Base-by-base conservation (phyloP, 1,140 invertebrate genomes). In the Euwallacea fornicatus region DNA sequence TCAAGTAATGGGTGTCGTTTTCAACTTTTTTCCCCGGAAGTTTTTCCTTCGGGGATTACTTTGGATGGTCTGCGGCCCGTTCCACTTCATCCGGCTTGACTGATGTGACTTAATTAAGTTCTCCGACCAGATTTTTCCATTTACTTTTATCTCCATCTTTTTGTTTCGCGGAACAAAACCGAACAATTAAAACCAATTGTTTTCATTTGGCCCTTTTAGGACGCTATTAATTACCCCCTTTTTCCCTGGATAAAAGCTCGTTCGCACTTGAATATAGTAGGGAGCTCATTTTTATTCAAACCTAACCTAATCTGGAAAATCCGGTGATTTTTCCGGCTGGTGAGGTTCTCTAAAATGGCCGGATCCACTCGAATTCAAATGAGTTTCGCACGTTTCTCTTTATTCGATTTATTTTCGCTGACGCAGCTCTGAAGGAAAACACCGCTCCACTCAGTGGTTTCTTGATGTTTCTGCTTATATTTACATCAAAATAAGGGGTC, bases 181-280 rank as follows among this genome's bases (percentile, higher is more conserved):
- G 9, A 59, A n/a, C 56, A 68, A 68, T 68, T 68, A 68, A 68
- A 68, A 60, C 13, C 66, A 68, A 68, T 68, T 68, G 56, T 68
- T 68, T 68, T 68, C 66, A 50, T 60, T 68, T 61, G 66, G 56
- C 42, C 53, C 66, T 68, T 68, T 68, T 68, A 68, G 58, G 43
- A 68, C 53, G 44, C 54, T 16, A 68, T 68, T 58, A 68, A 58
- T 68, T 61, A 68, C n/a, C 53, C 10, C 58, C 41, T 2, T 50
- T 33, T 33, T 33, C 21, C 21, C 21, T 33, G 21, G 21, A 4
- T 33, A 33, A 33, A 33, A 33, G 21, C 21, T 33, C 21, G 21
- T 33, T 33, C 21, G 21, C 21, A 33, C 21, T 33, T 33, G 21
- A 33, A 33, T 33, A 33, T 33, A 33, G 21, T 33, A 33, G 21